Conservation (phyloP, 1,140 invertebrate genomes). For the Dinothrombium tinctorium region DNA sequence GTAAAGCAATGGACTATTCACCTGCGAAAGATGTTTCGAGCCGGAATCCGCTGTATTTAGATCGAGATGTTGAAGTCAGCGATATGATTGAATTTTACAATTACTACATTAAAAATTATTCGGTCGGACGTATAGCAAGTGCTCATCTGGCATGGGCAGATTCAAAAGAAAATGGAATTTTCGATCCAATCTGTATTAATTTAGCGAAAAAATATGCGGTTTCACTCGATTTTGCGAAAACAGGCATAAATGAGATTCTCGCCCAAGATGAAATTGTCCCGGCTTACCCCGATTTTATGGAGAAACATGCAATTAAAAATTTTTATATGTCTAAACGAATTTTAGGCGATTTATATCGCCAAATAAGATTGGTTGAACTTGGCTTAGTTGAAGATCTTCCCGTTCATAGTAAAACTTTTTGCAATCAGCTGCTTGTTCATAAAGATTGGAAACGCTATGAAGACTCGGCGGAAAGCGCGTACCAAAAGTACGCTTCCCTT, state of each 20-base stretch:
- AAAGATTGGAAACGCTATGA: too few relatives aligned
- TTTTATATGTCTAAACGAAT: constrained; percentile 17
- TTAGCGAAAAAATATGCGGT: constrained; percentile 17
- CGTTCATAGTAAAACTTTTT: too few relatives aligned
- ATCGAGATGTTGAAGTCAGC: constrained; percentile 5
- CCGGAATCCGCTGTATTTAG: not conserved
- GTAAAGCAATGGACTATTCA: constrained; percentile 13
- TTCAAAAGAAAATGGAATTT: constrained; percentile 11
- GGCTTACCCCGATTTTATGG: constrained; percentile 18
- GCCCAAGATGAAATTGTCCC: constrained; percentile 10
- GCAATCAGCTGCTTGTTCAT: too few relatives aligned
- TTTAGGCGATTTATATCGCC: constrained; percentile 18
- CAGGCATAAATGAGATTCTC: constrained; percentile 13
- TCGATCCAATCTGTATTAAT: constrained; percentile 11
- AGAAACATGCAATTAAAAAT: constrained; percentile 12
- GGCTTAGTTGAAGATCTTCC: constrained; percentile 7
- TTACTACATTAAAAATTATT: constrained; percentile 18
- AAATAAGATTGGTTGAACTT: constrained; percentile 6
- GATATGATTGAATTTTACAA: constrained; percentile 19
- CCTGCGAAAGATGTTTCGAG: not conserved
- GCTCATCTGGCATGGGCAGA: constrained; percentile 18
- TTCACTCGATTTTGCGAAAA: constrained; percentile 20
- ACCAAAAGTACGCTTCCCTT: too few relatives aligned
- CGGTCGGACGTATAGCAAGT: constrained; percentile 18
- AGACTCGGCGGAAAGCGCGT: too few relatives aligned